Percentiles rank a stretch among this genome's conserved stretches.
These are phyloP conservation scores for Entomyzon cyanotis DNA, from an alignment of 2,113 vertebrate genomes.

Conservation along the genomic window DNA sequence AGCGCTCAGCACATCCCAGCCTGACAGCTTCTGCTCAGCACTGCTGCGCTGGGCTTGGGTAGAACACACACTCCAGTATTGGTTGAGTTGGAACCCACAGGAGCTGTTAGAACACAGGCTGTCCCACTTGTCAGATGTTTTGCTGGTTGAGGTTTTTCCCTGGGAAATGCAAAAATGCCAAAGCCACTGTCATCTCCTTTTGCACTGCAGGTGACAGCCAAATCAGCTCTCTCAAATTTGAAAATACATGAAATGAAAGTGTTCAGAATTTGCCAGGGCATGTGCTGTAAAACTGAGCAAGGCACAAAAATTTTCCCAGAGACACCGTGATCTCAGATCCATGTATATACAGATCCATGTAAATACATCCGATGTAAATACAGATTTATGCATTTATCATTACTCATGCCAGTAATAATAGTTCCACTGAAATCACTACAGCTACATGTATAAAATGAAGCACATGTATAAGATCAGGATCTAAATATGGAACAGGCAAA, in stretches of 20 bases:
- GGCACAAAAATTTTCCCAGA: conserved; percentile 13
- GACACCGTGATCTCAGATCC: not conserved
- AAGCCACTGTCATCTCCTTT: not conserved
- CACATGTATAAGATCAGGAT: not conserved
- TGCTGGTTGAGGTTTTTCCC: not conserved
- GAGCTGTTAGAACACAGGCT: not conserved
- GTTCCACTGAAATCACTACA: conserved; percentile 40
- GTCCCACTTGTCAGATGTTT: not conserved
- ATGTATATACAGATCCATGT: conserved; percentile 46
- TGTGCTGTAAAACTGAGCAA: not conserved
- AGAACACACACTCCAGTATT: not conserved
- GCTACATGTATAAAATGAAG: not conserved
- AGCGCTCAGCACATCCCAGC: not conserved
- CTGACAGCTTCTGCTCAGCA: not conserved
- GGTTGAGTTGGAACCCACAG: not conserved
- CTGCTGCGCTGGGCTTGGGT: not conserved
- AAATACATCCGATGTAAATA: conserved; percentile 54
- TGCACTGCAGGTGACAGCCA: not conserved
- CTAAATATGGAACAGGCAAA: conserved; percentile 47
- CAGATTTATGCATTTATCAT: conserved; percentile 40
- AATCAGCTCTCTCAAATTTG: not conserved
- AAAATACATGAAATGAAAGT: not conserved
- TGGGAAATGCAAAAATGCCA: not conserved
- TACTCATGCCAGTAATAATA: conserved; percentile 43
- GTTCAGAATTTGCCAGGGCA: not conserved